Conservation (phyloP, 2,888 invertebrate species). For the Nycteola revayana region DNA sequence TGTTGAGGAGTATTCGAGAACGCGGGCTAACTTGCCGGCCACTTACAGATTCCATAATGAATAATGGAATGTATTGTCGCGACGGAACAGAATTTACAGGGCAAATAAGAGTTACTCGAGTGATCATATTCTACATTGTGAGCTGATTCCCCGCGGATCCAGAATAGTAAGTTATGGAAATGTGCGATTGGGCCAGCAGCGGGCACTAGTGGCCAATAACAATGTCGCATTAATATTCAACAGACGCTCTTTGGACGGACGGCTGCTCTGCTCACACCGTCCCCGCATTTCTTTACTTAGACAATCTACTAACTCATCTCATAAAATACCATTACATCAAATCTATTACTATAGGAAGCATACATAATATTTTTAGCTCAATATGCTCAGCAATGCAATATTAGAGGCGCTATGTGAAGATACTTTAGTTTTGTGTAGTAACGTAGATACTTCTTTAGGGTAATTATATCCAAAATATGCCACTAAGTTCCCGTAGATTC, state of each 20-base stretch:
- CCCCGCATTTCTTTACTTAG: constrained; percentile 60
- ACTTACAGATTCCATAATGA: constrained; percentile 56
- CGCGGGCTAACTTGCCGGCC: constrained; percentile 35
- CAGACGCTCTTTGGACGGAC: constrained; percentile 74
- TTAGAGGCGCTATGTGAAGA: too few species aligned
- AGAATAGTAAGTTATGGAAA: constrained; percentile 82
- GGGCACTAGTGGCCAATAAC: constrained; percentile 80
- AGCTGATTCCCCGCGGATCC: constrained; percentile 76
- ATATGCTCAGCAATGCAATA: too few species aligned
- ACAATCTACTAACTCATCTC: constrained; percentile 47
- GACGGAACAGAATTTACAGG: constrained; percentile 58
- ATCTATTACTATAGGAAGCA: constrained; percentile 8
- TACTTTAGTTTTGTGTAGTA: too few species aligned
- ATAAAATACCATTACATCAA: constrained; percentile 40
- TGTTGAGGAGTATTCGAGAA: constrained; percentile 42
- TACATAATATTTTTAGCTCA: too few species aligned
- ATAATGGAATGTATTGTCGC: constrained; percentile 57
- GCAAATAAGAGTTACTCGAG: constrained; percentile 62
- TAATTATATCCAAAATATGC: too few species aligned
- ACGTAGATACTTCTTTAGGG: too few species aligned
- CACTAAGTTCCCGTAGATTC: too few species aligned
- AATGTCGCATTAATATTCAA: constrained; percentile 82
- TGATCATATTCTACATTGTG: constrained; percentile 73
- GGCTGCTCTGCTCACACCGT: constrained; percentile 63
- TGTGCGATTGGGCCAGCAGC: constrained; percentile 79